Evolutionary conservation across 2,888 invertebrate species (phyloP), one percentile per base, ranked within the genome.

Genomic region (Germaria angustata): DNA sequence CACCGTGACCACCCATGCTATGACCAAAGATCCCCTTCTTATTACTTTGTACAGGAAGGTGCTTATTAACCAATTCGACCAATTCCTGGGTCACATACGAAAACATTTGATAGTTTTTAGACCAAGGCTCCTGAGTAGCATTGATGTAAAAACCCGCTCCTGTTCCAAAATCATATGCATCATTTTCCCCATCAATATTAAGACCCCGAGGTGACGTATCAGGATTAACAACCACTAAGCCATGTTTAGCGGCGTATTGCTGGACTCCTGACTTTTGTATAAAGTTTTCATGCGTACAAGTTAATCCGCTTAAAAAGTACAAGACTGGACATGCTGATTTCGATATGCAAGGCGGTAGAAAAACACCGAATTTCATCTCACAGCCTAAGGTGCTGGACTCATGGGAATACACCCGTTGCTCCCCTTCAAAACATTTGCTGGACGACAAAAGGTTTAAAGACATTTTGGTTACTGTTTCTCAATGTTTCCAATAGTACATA

Each of bases 1-100:
- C 98, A 34, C 99, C 99, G 92, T 99, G 99, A 24, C 99, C 99
- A 80, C 99, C 99, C 99, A 99, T 99, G 89, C 98, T 98, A 87
- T 96, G 96, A 0, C 96, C 96, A 93, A 95, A 95, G 80, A 96
- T 95, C 11, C 96, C 95, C 86, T 95, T 93, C 86, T 93, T 93
- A 9, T 93, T 93, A 20, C 92, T 88, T 2, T 91, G 77, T 0
- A 92, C 93, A 2, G 94, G 93, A 87, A 99, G 97, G 87, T 97
- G 95, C 57, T 93, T 91, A 85, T 94, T 93, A 46, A 99, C 92
- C 59, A 98, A 86, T 44, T 93, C 92, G 80, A 95, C 94, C 55
- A 99, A 92, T 92, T 99, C 98, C 75, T 94, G 93, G 7, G 96
- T 97, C n/a, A 99, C 92, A 87, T 99, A 99, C 83, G 95, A 96